Base-by-base conservation (phyloP, 2,797 vertebrate genomes). In the Lateolabrax maculatus region DNA sequence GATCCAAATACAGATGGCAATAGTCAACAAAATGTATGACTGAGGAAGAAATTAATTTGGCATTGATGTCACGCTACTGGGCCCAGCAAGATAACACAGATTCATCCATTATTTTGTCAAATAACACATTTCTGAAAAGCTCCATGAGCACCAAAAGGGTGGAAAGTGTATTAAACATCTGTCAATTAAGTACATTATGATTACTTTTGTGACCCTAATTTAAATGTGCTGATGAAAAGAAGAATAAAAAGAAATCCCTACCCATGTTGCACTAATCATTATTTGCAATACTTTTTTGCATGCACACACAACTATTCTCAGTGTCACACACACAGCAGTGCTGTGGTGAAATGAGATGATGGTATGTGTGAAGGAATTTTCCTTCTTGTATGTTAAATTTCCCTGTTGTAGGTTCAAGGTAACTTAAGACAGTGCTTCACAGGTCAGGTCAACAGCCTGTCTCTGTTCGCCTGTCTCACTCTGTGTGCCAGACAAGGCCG, bases 1-100 rank as follows among this genome's bases (percentile, higher is more conserved):
- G 46, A 39, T 61, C 53, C 34, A 55, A 57, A 73, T 71, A 68
- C 13, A 73, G 75, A 86, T 78, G 65, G 76, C 60, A 58, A 79
- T 29, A 75, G 46, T 71, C 57, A 56, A 71, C 84, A n/a, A 67
- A 66, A 69, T 57, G 39, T 41, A 75, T 18, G 72, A 55, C 60
- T 13, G 73, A 71, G 71, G 34, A 75, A 60, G 51, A 55, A 68
- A 70, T 70, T n/a, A 3, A 72, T 75, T 49, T 48, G 56, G 25
- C 48, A 34, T 11, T 51, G 48, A 71, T 67, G 70, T 75, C 67
- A 69, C 9, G 5, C 23, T 31, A 29, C 36, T 27, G 21, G 29
- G 51, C 39, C 3, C 21, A 25, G 46, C 41, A 65, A 68, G n/a
- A 39, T 12, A 31, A 11, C 27, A 58, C 12, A 56, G n/a, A 73